phyloP scores from a whole-genome alignment of 2,797 vertebrate species.

The Harpia harpyja region DNA sequence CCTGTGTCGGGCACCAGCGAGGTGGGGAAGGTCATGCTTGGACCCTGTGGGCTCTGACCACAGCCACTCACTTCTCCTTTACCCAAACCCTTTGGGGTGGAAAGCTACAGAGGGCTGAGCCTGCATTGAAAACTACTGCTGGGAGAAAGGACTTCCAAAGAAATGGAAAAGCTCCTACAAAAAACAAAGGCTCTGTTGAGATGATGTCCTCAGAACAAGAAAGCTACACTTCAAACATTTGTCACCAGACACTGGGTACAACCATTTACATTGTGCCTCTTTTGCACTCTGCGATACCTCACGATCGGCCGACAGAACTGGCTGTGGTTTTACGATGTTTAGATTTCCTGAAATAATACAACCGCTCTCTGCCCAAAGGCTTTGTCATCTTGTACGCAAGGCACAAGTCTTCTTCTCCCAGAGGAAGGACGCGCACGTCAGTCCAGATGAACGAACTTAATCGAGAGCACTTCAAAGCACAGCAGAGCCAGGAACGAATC shows the following conservation, averaged over 20 bases:
- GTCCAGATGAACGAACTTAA: not conserved
- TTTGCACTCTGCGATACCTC: not conserved
- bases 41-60: not conserved
- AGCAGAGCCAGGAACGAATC: not conserved
- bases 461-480: not conserved
- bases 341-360: not conserved
- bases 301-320: not conserved
- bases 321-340: not conserved
- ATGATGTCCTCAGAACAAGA: not conserved
- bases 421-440: rapidly evolving
- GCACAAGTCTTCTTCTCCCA: not conserved
- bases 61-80: not conserved
- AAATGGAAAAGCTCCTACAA: not conserved
- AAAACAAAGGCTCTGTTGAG: not conserved
- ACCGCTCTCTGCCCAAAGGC: not conserved
- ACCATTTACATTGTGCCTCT: not conserved
- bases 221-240: not conserved
- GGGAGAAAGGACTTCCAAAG: not conserved
- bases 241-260: not conserved
- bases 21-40: not conserved
- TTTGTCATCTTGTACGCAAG: rapidly evolving
- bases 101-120: not conserved
- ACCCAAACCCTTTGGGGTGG: not conserved
- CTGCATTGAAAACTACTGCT: not conserved
- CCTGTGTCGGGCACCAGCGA: not conserved